Evolutionary conservation across 2,888 invertebrate species (phyloP).

Genomic region (Yponomeuta sedellus): DNA sequence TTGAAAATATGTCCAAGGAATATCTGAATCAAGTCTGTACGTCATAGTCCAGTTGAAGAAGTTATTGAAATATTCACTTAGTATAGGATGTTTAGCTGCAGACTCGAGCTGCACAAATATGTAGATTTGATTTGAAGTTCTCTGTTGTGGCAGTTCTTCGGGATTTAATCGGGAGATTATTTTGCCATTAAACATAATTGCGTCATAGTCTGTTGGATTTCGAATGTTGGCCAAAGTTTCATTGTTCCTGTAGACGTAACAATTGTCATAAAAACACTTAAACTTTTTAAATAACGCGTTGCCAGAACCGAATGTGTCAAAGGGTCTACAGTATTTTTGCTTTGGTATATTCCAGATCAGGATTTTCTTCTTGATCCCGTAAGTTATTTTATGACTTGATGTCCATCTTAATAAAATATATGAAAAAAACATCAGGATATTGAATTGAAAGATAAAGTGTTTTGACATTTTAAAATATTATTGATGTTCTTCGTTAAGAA

Average conservation of each 20-base stretch:
- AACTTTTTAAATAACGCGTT: no score
- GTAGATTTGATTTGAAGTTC: slow-evolving; percentile 9
- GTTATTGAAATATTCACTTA: slow-evolving; percentile 12
- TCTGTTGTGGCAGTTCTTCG: not conserved
- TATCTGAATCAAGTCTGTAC: slow-evolving; percentile 14
- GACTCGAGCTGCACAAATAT: slow-evolving; percentile 16
- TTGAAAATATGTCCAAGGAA: slow-evolving; percentile 13
- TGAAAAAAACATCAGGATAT: no score
- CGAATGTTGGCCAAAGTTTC: no score
- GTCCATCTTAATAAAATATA: no score
- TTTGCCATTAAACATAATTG: slow-evolving; percentile 15
- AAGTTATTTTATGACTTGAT: no score
- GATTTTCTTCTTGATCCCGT: not conserved
- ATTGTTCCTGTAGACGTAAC: no score
- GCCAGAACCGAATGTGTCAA: no score
- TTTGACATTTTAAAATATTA: no score
- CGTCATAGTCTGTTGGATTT: not conserved
- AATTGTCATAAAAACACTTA: no score
- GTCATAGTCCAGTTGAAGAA: slow-evolving; percentile 17
- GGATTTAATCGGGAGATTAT: not conserved
- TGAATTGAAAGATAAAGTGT: no score
- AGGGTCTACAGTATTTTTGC: no score
- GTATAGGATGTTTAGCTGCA: not conserved
- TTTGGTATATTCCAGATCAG: not conserved
- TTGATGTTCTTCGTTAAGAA: no score